A percentile compares a stretch with the other conserved stretches of the same genome.
These are phyloP conservation scores for Cranoglanis bouderius DNA, from an alignment of 2,113 vertebrate genomes.

Conservation along the genomic window DNA sequence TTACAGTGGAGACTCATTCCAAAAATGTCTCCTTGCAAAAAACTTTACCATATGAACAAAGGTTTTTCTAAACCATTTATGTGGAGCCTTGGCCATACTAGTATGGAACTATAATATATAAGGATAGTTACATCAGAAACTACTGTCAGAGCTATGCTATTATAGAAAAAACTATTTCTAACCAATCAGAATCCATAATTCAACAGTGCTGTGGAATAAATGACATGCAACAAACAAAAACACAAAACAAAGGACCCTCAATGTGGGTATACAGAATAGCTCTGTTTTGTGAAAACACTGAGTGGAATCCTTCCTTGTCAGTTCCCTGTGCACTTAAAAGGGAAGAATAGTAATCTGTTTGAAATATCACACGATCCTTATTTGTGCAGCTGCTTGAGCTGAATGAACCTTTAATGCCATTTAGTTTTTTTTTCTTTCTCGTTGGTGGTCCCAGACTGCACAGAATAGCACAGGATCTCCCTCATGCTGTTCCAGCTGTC, in stretches of 20 bases:
- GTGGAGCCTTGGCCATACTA: neutral
- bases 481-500: conserved; percentile 66
- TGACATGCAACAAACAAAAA: neutral
- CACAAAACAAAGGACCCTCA: neutral
- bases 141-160: neutral
- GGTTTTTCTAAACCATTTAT: neutral
- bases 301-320: conserved; percentile 63
- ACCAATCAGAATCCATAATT: neutral
- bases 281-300: conserved; percentile 41
- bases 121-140: neutral
- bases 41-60: neutral
- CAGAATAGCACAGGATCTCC: conserved; percentile 34
- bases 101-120: neutral
- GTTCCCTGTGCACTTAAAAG: conserved; percentile 65
- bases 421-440: conserved; percentile 26
- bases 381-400: conserved; percentile 74
- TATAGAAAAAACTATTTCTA: neutral
- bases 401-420: conserved; percentile 67
- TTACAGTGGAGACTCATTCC: neutral
- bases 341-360: conserved; percentile 68
- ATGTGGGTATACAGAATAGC: neutral
- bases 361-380: conserved; percentile 70
- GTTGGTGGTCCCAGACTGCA: conserved; percentile 32
- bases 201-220: neutral
- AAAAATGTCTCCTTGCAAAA: neutral